These are phyloP conservation scores for Prionailurus bengalensis DNA, from an alignment of 2,113 vertebrate genomes.

Conservation along the genomic window DNA sequence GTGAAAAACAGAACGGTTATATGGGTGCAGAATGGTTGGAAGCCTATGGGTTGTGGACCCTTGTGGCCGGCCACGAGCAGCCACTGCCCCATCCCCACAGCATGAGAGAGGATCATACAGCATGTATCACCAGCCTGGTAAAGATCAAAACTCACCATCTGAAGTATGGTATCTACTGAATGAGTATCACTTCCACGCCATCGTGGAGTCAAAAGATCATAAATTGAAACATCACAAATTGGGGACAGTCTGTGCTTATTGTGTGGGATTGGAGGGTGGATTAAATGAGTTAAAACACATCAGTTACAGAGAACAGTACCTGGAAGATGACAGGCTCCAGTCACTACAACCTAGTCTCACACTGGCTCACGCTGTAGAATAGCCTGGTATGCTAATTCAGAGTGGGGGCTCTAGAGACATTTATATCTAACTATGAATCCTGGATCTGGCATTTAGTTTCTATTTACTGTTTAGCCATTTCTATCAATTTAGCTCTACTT, in stretches of 20 bases:
- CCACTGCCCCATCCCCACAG: not conserved
- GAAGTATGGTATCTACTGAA: not conserved
- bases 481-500: not conserved
- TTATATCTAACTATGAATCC: not conserved
- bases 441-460: not conserved
- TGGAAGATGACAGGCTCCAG: fast-evolving
- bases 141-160: not conserved
- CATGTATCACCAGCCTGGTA: not conserved
- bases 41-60: not conserved
- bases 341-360: not conserved
- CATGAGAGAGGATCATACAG: not conserved
- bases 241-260: not conserved
- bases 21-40: not conserved
- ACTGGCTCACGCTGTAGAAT: fast-evolving
- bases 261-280: too few relatives aligned
- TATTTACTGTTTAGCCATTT: not conserved
- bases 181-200: not conserved
- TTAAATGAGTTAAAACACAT: fast-evolving
- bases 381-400: fast-evolving
- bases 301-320: not conserved
- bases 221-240: not conserved
- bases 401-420: not conserved
- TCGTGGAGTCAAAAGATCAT: not conserved
- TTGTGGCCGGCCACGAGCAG: not conserved
- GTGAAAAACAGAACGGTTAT: not conserved